These are phyloP conservation scores for Elephantulus edwardii DNA, from an alignment of 2,113 vertebrate genomes.

Conservation along the genomic window DNA sequence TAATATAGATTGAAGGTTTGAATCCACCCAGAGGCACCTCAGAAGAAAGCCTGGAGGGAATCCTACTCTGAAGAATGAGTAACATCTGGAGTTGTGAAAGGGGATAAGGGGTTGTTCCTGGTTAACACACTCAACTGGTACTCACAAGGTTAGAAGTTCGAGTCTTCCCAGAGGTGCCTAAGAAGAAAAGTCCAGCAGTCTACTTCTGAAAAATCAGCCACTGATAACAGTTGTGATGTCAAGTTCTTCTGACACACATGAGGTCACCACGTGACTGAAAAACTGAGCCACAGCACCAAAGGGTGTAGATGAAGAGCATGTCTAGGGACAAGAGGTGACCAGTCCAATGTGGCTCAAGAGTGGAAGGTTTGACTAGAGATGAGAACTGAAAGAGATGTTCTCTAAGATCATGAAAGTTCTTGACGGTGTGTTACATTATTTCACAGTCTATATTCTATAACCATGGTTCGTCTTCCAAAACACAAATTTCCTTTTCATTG, in stretches of 20 bases:
- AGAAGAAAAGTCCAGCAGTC: not conserved
- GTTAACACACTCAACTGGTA: no score
- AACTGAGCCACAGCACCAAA: not conserved
- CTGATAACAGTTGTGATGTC: no score
- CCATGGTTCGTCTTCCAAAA: not conserved
- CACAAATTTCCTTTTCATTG: not conserved
- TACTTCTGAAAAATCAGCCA: not conserved
- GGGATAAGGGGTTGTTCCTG: no score
- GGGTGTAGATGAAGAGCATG: fast-evolving
- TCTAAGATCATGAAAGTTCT: not conserved
- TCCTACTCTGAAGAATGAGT: not conserved
- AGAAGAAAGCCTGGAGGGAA: not conserved
- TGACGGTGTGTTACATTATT: not conserved
- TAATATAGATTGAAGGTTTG: no score
- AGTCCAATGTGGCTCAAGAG: not conserved
- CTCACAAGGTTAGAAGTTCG: no score
- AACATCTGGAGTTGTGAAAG: not conserved
- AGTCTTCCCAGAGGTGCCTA: not conserved
- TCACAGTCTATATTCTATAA: not conserved
- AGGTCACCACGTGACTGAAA: not conserved
- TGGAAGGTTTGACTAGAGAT: not conserved
- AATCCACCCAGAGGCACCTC: no score
- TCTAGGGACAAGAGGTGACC: not conserved
- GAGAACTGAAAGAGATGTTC: not conserved
- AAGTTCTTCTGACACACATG: not conserved